Base-by-base conservation (phyloP, 2,113 vertebrate species). In the Marcusenius ussheri region DNA sequence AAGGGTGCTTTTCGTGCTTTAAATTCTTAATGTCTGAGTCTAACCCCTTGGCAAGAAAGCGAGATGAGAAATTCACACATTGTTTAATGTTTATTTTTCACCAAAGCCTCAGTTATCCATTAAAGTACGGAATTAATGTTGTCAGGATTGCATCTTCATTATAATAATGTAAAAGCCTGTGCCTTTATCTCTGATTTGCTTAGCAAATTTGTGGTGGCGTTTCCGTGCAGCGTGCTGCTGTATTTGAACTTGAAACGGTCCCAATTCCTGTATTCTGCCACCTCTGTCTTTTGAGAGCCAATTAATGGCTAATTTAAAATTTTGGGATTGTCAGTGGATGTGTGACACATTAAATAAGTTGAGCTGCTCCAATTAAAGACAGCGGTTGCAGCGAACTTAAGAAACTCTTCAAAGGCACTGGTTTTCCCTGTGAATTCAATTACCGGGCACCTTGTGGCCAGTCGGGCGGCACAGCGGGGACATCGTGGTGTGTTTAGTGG, bases 261-360 rank as follows among this genome's bases (percentile, higher is more conserved):
- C 83, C 46, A 49, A 15, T 87, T 27, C 46, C 85, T 17, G 49
- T 35, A 87, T 46, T 35, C 24, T 51, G 49, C 47, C 85, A 51
- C 45, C 85, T 17, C 49, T 87, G 85, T 87, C n/a, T 87, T 87
- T 51, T 87, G 85, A 87, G 49, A 87, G 46, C 85, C 85, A 87
- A 51, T 87, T 87, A 74, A 46, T 77, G 21, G 15, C 66, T 47
- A 19, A 19, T 89, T 47, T 74, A 13, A 89, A 46, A 21, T 53
- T 77, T 89, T 80, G 27, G 46, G 31, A 89, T 80, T 51, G 88
- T 80, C 47, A 77, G 47, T 5, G n/a, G 56, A 21, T 66, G 47
- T 88, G 50, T 45, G 51, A 62, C 49, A 62, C 31, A 62, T 53
- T 35, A 62, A 66, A 66, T 35, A 88, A n/a, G 56, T 62, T 24